phyloP scores from a whole-genome alignment of 1,140 invertebrate species.

The Mesaphorura yosii region DNA sequence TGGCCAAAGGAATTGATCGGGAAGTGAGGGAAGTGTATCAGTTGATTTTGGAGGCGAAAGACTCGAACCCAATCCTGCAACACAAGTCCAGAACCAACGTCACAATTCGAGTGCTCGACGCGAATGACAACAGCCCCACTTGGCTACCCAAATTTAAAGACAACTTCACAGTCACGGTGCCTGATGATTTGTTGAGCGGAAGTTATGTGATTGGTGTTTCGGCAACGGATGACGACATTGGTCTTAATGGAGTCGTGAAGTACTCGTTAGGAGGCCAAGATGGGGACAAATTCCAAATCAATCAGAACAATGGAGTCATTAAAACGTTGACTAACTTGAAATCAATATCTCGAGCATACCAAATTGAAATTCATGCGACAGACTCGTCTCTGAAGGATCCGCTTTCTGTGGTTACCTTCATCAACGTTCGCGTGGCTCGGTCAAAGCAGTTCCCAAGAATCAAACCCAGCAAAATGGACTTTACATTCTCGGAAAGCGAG shows the following conservation, averaged over 20 bases:
- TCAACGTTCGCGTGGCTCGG: constrained; percentile 57
- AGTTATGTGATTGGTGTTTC: constrained; percentile 77
- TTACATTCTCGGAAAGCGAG: constrained; percentile 67
- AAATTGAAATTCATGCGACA: constrained; percentile 58
- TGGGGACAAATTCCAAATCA: constrained; percentile 59
- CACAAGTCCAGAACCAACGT: constrained; percentile 64
- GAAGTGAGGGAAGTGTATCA: constrained; percentile 64
- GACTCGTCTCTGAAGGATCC: constrained; percentile 45
- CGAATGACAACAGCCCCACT: constrained; percentile 77
- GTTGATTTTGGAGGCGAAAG: constrained; percentile 70
- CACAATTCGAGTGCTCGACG: constrained; percentile 63
- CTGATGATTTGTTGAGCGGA: constrained; percentile 56
- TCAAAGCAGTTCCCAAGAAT: constrained; percentile 62
- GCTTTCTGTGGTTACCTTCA: constrained; percentile 51
- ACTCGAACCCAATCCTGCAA: constrained; percentile 70
- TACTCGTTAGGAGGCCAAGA: constrained; percentile 69
- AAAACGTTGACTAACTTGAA: constrained; percentile 50
- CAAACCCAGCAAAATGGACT: constrained; percentile 51
- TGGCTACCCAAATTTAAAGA: too few relatives aligned
- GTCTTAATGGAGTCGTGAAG: constrained; percentile 60
- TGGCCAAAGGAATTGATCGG: constrained; percentile 58
- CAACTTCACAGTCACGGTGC: constrained; percentile 61
- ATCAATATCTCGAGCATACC: constrained; percentile 40
- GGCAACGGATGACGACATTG: constrained; percentile 66
- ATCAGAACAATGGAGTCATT: constrained; percentile 67